Base-by-base conservation (phyloP, 2,888 invertebrate genomes). In the Platerodrilus igneus region DNA sequence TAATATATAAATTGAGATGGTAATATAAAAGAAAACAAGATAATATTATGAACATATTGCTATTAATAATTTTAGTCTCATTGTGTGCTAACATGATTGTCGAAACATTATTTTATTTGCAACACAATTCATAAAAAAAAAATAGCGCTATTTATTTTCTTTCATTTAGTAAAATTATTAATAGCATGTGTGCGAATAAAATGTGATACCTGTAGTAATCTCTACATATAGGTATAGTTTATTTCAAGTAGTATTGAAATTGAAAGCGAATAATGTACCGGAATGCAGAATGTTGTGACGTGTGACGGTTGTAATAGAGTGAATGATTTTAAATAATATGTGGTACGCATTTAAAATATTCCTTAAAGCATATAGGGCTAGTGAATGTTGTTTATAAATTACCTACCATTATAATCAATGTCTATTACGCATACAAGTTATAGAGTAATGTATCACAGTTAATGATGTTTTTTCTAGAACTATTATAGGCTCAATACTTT, bases 401-500 rank as follows among this genome's bases (percentile, higher is more conserved):
- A 62, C 58, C 59, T n/a, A n/a, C n/a, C n/a, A n/a, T n/a, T n/a
- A 62, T 62, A 64, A 59, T 63, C 61, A 60, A 57, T 62, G 63
- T 66, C 63, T 59, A 62, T 21, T 37, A 38, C 30, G 14, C 37
- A 41, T 29, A 34, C 58, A 57, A 58, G 59, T 60, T 59, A 60
- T 60, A 61, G 51, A 41, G 34, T 31, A n/a, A n/a, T 46, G 50
- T 53, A 51, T 47, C 48, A 47, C 45, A 47, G 46, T 34, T 31
- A 26, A 38, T 56, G 55, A 56, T 55, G n/a, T n/a, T n/a, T n/a
- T n/a, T 59, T 60, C 57, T 67, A 64, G 64, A 55, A 56, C 56
- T 42, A n/a, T n/a, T n/a, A 63, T 66, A 68, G 65, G 64, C 66
- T 68, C 67, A 68, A 62, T 68, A 66, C 68, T 68, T 67, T 65